Evolutionary conservation across 2,888 invertebrate species (phyloP).

Genomic region (Keiferia lycopersicella): DNA sequence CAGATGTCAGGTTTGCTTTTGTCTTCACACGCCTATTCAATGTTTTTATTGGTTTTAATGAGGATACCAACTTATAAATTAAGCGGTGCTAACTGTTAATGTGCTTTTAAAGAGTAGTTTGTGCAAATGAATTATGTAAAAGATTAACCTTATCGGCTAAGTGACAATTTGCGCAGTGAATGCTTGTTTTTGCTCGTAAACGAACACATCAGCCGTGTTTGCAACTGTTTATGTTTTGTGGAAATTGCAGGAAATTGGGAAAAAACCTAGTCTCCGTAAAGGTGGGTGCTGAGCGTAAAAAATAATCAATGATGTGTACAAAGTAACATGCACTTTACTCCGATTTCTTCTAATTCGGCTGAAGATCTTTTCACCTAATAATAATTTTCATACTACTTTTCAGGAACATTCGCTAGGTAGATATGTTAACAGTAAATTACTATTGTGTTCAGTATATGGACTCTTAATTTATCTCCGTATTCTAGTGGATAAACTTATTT

Average conservation of each 20-base stretch:
- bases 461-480: background rate
- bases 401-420: too few species aligned
- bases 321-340: too few species aligned
- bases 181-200: background rate
- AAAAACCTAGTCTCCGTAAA: too few species aligned
- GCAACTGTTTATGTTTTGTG: background rate
- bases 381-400: too few species aligned
- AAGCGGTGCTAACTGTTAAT: background rate
- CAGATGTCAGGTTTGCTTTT: background rate
- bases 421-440: too few species aligned
- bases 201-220: too few species aligned
- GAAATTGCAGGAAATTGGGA: too few species aligned
- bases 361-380: too few species aligned
- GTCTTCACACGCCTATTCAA: background rate
- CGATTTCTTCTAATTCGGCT: too few species aligned
- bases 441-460: background rate
- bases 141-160: background rate
- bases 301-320: too few species aligned
- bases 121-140: background rate
- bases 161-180: background rate
- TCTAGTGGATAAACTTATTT: background rate
- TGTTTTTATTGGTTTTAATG: slow-evolving; percentile 4
- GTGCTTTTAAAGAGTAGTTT: slow-evolving; percentile 3
- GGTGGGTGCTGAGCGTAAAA: too few species aligned
- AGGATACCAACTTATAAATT: background rate